A percentile compares a stretch with the other conserved stretches of the same genome.
These are phyloP conservation scores for Kryphioiulus occultus DNA, from an alignment of 2,888 invertebrate species.

Conservation along the genomic window DNA sequence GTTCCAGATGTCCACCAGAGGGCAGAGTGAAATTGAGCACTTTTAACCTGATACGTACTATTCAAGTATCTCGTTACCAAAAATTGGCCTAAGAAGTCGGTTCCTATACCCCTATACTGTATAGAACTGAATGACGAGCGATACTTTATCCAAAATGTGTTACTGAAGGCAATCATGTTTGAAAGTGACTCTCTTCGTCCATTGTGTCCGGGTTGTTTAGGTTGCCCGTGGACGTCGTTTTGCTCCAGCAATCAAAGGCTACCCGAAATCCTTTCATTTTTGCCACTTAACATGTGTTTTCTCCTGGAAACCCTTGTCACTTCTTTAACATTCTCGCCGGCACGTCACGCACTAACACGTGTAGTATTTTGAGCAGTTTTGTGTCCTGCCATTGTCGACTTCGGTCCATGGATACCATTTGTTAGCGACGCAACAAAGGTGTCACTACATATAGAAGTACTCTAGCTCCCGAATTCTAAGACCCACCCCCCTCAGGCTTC, in stretches of 20 bases:
- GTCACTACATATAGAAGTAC: constrained; percentile 28
- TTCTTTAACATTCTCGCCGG: background rate
- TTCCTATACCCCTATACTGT: too few relatives aligned
- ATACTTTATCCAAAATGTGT: too few relatives aligned
- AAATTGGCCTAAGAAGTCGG: too few relatives aligned
- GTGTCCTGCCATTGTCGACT: background rate
- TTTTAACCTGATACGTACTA: too few relatives aligned
- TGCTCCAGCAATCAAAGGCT: background rate
- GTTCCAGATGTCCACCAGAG: too few relatives aligned
- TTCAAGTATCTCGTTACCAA: too few relatives aligned
- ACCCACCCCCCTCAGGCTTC: background rate
- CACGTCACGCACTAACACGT: constrained; percentile 20
- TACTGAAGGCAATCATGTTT: background rate
- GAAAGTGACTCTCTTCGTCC: background rate
- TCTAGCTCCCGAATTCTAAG: background rate
- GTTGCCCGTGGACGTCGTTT: background rate
- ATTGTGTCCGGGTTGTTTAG: background rate
- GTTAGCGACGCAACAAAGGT: background rate
- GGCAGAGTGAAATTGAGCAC: too few relatives aligned
- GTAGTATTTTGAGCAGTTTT: constrained; percentile 27
- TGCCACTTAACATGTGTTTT: constrained; percentile 29
- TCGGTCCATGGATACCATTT: background rate
- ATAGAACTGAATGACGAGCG: too few relatives aligned
- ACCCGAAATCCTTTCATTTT: constrained; percentile 1
- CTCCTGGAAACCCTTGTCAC: constrained; percentile 38